These are phyloP conservation scores for Torymus aiolomorphi DNA, from an alignment of 2,888 invertebrate species.

Conservation along the genomic window DNA sequence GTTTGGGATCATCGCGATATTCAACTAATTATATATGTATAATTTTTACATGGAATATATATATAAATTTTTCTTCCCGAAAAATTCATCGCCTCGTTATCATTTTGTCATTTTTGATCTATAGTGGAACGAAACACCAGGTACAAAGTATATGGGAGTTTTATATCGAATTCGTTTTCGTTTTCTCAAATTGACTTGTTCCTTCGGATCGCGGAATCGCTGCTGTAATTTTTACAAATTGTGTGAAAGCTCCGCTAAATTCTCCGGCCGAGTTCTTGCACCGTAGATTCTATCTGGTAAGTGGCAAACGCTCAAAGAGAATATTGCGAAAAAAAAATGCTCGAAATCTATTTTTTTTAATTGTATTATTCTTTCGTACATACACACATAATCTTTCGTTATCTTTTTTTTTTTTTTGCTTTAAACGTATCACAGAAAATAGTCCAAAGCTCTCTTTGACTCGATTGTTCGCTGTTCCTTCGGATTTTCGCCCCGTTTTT, in stretches of 20 bases:
- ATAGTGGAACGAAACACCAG: slow-evolving; percentile 39
- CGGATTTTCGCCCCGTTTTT: slow-evolving; percentile 55
- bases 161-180: slow-evolving; percentile 4
- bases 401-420: slow-evolving; percentile 17
- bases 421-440: slow-evolving; percentile 65
- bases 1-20: slow-evolving; percentile 28
- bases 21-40: slow-evolving; percentile 46
- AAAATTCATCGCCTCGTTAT: not conserved
- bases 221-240: slow-evolving; percentile 20
- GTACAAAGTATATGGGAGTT: slow-evolving; percentile 44
- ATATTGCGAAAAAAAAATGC: slow-evolving; percentile 17
- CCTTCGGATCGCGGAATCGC: slow-evolving; percentile 1
- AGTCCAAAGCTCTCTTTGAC: slow-evolving; percentile 61
- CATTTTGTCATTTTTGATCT: slow-evolving; percentile 14
- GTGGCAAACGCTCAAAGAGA: slow-evolving; percentile 28
- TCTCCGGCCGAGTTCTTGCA: slow-evolving; percentile 19
- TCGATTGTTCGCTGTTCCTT: slow-evolving; percentile 41
- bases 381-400: not conserved
- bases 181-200: slow-evolving; percentile 19
- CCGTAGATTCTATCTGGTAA: slow-evolving; percentile 39
- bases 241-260: slow-evolving; percentile 11
- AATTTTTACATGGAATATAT: slow-evolving; percentile 51
- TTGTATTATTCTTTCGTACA: slow-evolving; percentile 12
- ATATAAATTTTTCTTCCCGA: slow-evolving; percentile 39
- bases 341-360: slow-evolving; percentile 38